Evolutionary conservation across 2,797 vertebrate species (phyloP).

Genomic region (Morus bassanus): DNA sequence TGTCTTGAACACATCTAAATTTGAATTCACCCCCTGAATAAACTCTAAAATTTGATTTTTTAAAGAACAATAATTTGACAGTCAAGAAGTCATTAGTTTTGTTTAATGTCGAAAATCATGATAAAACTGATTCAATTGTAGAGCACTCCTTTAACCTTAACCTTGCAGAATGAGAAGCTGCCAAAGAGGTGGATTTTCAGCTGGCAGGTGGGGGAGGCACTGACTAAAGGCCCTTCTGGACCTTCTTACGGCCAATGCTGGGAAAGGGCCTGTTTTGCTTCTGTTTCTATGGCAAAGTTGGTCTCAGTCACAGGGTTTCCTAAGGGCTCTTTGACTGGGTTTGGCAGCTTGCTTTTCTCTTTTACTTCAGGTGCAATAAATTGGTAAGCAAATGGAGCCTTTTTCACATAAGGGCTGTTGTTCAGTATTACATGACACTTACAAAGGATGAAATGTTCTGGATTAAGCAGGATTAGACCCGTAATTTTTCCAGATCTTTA

Average conservation of each 20-base stretch:
- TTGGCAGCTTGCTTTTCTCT: background rate
- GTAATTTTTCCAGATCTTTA: background rate
- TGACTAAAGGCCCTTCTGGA: background rate
- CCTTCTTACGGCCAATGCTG: background rate
- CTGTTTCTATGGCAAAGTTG: background rate
- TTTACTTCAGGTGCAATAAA: background rate
- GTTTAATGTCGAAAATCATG: background rate
- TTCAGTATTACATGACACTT: rapidly evolving
- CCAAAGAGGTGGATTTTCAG: background rate
- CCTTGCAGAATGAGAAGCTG: background rate
- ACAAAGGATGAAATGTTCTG: background rate
- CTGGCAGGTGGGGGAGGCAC: background rate
- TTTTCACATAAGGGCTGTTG: background rate
- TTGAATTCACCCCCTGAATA: background rate
- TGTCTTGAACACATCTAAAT: background rate
- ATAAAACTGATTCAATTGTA: background rate
- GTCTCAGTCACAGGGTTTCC: background rate
- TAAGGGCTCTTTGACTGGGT: background rate
- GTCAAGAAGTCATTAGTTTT: background rate
- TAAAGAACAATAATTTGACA: background rate
- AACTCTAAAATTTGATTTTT: background rate
- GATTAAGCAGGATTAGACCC: background rate
- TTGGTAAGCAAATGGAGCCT: background rate
- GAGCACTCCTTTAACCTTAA: background rate
- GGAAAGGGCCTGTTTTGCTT: background rate